phyloP scores from a whole-genome alignment of 2,113 vertebrate species.

The Apistogramma diplotaenia region DNA sequence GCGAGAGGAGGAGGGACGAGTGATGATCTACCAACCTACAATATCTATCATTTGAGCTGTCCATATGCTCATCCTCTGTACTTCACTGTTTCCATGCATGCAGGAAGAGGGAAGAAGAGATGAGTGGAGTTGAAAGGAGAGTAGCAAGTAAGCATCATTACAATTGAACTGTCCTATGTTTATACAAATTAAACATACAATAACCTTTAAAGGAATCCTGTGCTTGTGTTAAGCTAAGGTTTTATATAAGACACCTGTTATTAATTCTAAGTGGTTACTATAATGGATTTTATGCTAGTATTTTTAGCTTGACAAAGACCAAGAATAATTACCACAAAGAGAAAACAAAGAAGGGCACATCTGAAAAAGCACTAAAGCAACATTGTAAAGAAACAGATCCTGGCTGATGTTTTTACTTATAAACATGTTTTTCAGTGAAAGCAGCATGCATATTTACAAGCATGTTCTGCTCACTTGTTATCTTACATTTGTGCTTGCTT shows the following conservation, averaged over 20 bases:
- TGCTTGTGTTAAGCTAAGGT: background rate
- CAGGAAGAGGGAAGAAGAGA: background rate
- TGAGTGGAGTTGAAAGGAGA: background rate
- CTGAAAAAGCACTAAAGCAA: background rate
- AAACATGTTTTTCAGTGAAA: background rate
- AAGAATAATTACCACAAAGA: background rate
- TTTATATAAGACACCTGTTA: background rate
- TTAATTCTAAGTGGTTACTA: background rate
- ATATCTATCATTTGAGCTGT: slow-evolving; percentile 10
- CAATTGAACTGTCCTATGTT: background rate
- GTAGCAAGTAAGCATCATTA: background rate
- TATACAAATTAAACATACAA: background rate
- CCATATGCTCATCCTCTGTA: background rate
- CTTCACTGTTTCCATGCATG: background rate
- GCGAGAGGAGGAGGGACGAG: slow-evolving; percentile 26
- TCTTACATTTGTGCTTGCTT: background rate
- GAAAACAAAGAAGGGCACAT: background rate
- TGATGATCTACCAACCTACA: slow-evolving; percentile 33
- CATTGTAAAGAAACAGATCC: background rate
- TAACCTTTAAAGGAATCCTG: background rate
- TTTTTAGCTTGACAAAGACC: background rate
- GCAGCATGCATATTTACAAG: background rate
- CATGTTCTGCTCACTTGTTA: background rate
- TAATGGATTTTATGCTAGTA: fast-evolving
- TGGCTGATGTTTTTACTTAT: background rate